Evolutionary conservation across 2,797 vertebrate species (phyloP).

Genomic region (Naso thynnoides): DNA sequence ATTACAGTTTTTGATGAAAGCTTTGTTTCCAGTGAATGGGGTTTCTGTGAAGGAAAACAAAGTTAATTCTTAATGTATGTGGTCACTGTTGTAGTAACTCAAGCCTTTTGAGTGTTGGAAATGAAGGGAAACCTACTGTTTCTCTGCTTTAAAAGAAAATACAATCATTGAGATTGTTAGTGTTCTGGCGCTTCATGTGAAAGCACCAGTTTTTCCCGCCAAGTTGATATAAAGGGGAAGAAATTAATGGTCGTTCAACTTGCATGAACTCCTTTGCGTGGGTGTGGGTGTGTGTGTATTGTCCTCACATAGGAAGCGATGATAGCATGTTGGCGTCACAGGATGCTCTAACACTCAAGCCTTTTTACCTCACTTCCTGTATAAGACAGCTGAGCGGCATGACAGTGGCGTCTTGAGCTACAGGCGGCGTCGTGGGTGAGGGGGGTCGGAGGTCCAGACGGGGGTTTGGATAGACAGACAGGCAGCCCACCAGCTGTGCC

Average conservation of each 20-base stretch:
- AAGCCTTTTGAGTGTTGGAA: constrained; percentile 16
- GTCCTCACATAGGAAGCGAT: constrained; percentile 59
- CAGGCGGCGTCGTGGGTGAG: constrained; percentile 42
- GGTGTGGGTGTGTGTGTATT: constrained; percentile 33
- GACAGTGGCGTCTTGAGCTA: constrained; percentile 16
- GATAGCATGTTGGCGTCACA: constrained; percentile 56
- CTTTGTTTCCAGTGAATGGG: constrained; percentile 36
- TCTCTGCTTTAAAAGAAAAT: constrained; percentile 17
- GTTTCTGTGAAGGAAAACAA: constrained; percentile 32
- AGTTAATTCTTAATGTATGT: constrained; percentile 29
- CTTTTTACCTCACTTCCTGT: constrained; percentile 71
- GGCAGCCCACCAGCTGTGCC: constrained; percentile 70
- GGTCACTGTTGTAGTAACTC: constrained; percentile 9
- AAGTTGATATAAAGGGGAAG: constrained; percentile 6
- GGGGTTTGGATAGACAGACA: constrained; percentile 9
- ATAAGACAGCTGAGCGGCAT: constrained; percentile 45
- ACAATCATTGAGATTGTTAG: constrained; percentile 24
- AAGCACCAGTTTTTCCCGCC: constrained; percentile 11
- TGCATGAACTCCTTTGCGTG: constrained; percentile 29
- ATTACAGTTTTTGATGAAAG: constrained; percentile 46
- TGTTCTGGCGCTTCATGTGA: constrained; percentile 30
- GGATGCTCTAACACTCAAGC: constrained; percentile 65
- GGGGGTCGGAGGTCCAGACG: neutral
- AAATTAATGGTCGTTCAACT: constrained; percentile 24
- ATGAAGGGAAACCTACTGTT: neutral